Percentiles rank a stretch among this genome's conserved stretches.
Conservation (phyloP, 2,113 vertebrate genomes). For the Ondatra zibethicus region DNA sequence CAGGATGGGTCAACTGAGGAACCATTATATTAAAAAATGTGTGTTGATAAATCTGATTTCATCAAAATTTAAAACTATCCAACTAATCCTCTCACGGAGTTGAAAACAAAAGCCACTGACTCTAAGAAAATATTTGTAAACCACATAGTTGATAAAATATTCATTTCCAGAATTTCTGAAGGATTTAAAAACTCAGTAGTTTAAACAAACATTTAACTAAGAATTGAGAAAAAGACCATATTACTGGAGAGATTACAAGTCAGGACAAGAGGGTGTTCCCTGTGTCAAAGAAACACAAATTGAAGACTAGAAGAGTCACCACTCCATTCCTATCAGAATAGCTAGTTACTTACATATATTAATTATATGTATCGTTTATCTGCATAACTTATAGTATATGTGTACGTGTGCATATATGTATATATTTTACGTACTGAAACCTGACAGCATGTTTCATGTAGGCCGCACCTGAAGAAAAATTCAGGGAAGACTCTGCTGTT, state of each 20-base stretch:
- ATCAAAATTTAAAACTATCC: not conserved
- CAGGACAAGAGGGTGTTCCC: not conserved
- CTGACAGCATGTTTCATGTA: not conserved
- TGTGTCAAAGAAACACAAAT: not conserved
- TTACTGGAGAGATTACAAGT: not conserved
- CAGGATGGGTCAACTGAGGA: not conserved
- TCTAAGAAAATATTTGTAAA: conserved; percentile 5
- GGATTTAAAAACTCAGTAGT: not conserved
- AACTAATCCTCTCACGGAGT: not conserved
- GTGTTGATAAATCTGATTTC: not conserved
- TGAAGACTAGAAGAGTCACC: not conserved
- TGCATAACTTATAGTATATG: not conserved
- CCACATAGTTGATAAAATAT: conserved; percentile 26
- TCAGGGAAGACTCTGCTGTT: not conserved
- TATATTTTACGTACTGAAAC: not conserved
- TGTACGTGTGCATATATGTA: no score
- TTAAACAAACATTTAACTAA: not conserved
- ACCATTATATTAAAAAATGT: not conserved
- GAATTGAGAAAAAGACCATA: not conserved
- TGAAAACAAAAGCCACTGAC: not conserved
- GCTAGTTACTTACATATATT: not conserved
- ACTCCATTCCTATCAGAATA: not conserved
- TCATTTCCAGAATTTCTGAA: not conserved
- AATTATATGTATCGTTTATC: not conserved
- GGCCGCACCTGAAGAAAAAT: not conserved